Percentiles rank a stretch among this genome's conserved stretches.
Evolutionary conservation across 2,113 vertebrate genomes (phyloP).

Genomic region (Cinclus mexicanus): DNA sequence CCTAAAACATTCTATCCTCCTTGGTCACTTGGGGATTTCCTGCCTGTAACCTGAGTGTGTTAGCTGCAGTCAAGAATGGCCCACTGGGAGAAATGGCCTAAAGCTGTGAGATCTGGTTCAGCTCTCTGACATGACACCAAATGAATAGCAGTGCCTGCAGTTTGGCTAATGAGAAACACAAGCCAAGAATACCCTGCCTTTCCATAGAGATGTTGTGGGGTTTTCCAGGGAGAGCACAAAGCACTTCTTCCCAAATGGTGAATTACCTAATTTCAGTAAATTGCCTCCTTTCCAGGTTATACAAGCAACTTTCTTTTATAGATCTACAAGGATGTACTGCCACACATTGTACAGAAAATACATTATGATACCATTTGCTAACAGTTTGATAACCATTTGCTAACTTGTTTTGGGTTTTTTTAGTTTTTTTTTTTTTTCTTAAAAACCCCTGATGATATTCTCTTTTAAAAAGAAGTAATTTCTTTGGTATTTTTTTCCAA

Average conservation of each 20-base stretch:
- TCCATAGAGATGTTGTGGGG: not conserved
- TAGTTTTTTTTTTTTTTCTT: not conserved
- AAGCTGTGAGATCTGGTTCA: not conserved
- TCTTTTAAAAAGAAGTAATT: not conserved
- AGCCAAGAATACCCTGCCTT: not conserved
- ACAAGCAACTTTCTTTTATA: constrained; percentile 19
- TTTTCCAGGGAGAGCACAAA: constrained; percentile 9
- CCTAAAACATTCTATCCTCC: not conserved
- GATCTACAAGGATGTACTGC: constrained; percentile 5
- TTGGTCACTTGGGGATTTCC: not conserved
- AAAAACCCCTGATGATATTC: not conserved
- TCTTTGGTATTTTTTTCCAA: constrained; percentile 14
- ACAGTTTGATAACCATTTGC: not conserved
- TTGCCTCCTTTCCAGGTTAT: constrained; percentile 14
- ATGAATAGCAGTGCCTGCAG: not conserved
- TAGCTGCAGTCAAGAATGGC: not conserved
- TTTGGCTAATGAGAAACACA: not conserved
- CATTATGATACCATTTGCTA: not conserved
- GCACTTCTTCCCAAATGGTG: constrained; percentile 3
- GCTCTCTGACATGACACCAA: not conserved
- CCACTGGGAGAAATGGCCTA: not conserved
- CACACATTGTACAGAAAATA: not conserved
- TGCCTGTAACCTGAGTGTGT: not conserved
- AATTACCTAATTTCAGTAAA: constrained; percentile 61
- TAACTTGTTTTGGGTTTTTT: too few relatives aligned